Evolutionary conservation across 1,140 invertebrate species (phyloP), one percentile per base, ranked within the genome.

Genomic region (Drosophila punjabiensis): DNA sequence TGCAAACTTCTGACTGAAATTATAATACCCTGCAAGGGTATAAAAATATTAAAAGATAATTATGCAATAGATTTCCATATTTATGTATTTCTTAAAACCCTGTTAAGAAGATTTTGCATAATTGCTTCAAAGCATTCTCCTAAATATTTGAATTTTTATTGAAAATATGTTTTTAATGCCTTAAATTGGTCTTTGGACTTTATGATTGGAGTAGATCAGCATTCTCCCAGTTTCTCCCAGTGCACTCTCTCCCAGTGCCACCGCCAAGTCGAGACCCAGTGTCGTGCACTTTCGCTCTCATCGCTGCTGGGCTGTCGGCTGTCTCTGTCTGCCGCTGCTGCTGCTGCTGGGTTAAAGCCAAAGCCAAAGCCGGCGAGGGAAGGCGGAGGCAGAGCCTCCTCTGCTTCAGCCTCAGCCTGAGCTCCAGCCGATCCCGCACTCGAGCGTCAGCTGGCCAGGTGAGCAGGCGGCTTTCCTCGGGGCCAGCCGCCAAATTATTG

Each of bases 221-320:
- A 24, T 24, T 24, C 24, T 3, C 24, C 24, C 24, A 24, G 24
- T 24, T 53, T 53, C 3, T 20, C 30, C 52, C 30, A 28, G 59
- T 64, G 59, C 30, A 56, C 66, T 48, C 76, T 55, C 61, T 65
- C 60, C 50, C 56, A 37, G 33, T 63, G 52, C 43, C 45, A 11
- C 43, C 28, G 56, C 52, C 37, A 20, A 53, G 55, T 47, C 53
- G 50, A 56, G 55, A 76, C 64, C 60, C 75, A 79, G 68, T 82
- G 86, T 89, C 86, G 86, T 90, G 86, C 86, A 86, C 86, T 89
- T 89, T 89, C 86, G 86, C 86, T 89, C 86, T 90, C 82, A 73
- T 56, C 75, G 76, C 77, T 66, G 76, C 76, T 64, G 65, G 70
- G 67, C 45, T 71, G 35, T 48, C 68, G 47, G 37, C 48, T 63